phyloP scores from a whole-genome alignment of 1,140 invertebrate species.

The Lordiphosa stackelbergi region DNA sequence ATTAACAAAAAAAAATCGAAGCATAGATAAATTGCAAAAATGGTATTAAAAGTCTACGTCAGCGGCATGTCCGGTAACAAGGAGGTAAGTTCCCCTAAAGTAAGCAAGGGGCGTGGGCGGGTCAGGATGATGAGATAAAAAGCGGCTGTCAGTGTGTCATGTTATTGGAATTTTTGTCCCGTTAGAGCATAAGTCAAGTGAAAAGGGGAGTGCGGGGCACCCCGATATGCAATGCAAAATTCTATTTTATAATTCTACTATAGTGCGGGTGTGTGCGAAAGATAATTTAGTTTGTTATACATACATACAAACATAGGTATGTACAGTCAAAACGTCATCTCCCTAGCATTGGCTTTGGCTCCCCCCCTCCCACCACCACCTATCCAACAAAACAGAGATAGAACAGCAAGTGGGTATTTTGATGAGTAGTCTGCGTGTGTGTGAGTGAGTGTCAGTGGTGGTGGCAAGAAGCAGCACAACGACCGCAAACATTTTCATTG shows the following conservation, averaged over 20 bases:
- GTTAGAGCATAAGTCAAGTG: conserved; percentile 27
- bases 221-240: conserved; percentile 47
- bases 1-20: conserved; percentile 20
- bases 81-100: conserved; percentile 82
- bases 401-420: conserved; percentile 67
- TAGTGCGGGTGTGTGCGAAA: conserved; percentile 19
- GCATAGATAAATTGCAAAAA: conserved; percentile 77
- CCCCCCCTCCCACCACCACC: background rate
- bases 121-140: conserved; percentile 18
- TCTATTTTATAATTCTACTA: conserved; percentile 39
- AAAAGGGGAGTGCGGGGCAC: conserved; percentile 10
- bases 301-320: conserved; percentile 20
- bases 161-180: conserved; percentile 64
- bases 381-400: conserved; percentile 32
- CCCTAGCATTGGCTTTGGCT: conserved; percentile 14
- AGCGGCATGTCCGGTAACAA: conserved; percentile 94
- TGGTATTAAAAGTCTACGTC: conserved; percentile 93
- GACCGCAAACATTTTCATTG: conserved; percentile 66
- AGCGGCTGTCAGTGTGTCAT: conserved; percentile 48
- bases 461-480: conserved; percentile 68
- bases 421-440: conserved; percentile 32
- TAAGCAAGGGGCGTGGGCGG: conserved; percentile 12
- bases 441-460: conserved; percentile 38
- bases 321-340: conserved; percentile 68
- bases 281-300: conserved; percentile 33